Percentiles rank a stretch among this genome's conserved stretches.
Conservation (phyloP, 53 echinoderm and acorn worm species). For the Temnopleurus reevesii region DNA sequence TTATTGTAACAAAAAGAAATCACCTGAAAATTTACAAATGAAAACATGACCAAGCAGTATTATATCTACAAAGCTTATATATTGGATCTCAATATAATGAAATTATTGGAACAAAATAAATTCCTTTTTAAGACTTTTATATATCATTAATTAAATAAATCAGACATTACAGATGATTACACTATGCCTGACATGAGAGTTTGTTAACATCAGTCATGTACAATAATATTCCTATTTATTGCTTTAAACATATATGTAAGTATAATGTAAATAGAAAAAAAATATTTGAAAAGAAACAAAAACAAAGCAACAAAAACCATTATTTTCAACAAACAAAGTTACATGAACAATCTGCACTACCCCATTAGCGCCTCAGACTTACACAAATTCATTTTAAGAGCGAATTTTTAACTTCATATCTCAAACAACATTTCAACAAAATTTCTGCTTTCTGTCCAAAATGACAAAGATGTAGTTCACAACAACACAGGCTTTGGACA, state of each 20-base stretch:
- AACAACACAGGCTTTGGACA: not conserved
- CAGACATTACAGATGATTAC: no score
- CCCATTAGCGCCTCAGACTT: not conserved
- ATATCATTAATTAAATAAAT: no score
- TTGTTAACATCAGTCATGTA: no score
- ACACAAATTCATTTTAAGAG: not conserved
- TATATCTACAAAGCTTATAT: not conserved
- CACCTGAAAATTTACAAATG: not conserved
- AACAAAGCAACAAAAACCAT: no score
- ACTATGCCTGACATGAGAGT: no score
- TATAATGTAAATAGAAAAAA: no score
- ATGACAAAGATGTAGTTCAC: not conserved
- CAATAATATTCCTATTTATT: no score
- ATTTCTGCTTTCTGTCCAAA: not conserved
- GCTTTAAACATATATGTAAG: no score
- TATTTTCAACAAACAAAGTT: no score
- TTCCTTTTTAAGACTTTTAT: no score
- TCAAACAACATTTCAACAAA: conserved; percentile 13
- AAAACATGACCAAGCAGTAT: not conserved
- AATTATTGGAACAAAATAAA: no score
- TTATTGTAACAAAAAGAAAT: no score
- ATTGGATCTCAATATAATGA: not conserved
- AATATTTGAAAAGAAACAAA: not conserved
- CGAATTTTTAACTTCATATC: not conserved
- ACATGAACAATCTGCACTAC: not conserved